Percentiles rank a stretch among this genome's conserved stretches.
phyloP scores from a whole-genome alignment of 2,113 vertebrate genomes.

The Lepus europaeus region DNA sequence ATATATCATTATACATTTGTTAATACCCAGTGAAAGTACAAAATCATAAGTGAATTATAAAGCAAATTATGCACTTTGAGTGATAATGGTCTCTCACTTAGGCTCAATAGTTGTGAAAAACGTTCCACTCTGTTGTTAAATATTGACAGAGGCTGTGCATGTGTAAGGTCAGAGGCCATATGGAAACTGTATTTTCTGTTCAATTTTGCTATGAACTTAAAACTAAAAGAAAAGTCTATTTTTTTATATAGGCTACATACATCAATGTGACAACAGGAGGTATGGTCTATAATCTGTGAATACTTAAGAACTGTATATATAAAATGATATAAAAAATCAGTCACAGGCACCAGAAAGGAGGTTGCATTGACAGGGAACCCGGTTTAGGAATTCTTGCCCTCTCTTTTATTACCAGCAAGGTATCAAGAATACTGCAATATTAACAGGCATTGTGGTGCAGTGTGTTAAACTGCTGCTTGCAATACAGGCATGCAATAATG shows the following conservation, averaged over 20 bases:
- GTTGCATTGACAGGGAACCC: background rate
- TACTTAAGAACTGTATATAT: background rate
- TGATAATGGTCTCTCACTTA: background rate
- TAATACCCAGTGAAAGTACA: background rate
- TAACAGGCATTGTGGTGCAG: too few species aligned
- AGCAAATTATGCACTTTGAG: background rate
- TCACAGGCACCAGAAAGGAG: background rate
- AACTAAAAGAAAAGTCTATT: background rate
- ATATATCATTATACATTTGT: background rate
- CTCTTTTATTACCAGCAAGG: background rate
- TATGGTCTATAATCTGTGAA: background rate
- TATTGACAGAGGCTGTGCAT: background rate
- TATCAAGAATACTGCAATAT: background rate
- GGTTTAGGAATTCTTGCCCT: background rate
- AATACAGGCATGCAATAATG: too few species aligned
- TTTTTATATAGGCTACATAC: background rate
- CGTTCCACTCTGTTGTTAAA: background rate
- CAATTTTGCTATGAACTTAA: background rate
- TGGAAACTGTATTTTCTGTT: background rate
- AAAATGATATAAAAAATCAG: background rate
- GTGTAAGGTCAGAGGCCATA: background rate
- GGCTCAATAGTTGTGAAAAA: background rate
- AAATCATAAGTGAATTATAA: background rate
- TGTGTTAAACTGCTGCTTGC: too few species aligned
- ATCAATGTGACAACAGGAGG: background rate